Evolutionary conservation across 2,888 invertebrate genomes (phyloP).

Genomic region (Chalcis sispes): DNA sequence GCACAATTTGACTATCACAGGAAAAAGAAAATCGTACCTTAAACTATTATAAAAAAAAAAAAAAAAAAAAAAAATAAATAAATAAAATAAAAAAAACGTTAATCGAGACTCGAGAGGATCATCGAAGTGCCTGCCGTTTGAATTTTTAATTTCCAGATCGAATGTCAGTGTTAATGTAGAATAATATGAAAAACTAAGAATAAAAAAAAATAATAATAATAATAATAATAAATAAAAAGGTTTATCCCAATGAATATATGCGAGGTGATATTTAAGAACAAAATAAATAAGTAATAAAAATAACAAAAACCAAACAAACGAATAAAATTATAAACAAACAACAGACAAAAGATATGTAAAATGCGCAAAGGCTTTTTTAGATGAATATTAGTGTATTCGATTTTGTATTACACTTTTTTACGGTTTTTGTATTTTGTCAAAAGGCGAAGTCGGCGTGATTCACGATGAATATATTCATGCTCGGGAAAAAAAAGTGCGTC

Average conservation of each 20-base stretch:
- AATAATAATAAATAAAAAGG: neutral
- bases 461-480: conserved; percentile 61
- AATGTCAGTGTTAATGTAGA: neutral
- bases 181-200: neutral
- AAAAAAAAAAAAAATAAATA: too few relatives aligned
- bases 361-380: conserved; percentile 57
- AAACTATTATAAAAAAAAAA: too few relatives aligned
- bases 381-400: conserved; percentile 64
- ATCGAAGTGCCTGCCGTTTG: neutral
- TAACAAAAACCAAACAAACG: neutral
- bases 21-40: too few relatives aligned
- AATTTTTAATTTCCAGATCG: conserved; percentile 8
- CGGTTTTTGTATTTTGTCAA: conserved; percentile 66
- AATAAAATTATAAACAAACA: conserved; percentile 17
- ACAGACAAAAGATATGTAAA: conserved; percentile 39
- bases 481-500: neutral
- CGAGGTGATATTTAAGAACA: neutral
- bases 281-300: neutral
- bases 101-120: neutral
- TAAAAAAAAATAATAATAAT: too few relatives aligned
- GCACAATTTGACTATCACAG: too few relatives aligned
- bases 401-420: conserved; percentile 69
- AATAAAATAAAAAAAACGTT: neutral
- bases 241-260: neutral
- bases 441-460: conserved; percentile 66